These are phyloP conservation scores for Microcebus griseorufus DNA, from an alignment of 2,113 vertebrate species.

Conservation along the genomic window DNA sequence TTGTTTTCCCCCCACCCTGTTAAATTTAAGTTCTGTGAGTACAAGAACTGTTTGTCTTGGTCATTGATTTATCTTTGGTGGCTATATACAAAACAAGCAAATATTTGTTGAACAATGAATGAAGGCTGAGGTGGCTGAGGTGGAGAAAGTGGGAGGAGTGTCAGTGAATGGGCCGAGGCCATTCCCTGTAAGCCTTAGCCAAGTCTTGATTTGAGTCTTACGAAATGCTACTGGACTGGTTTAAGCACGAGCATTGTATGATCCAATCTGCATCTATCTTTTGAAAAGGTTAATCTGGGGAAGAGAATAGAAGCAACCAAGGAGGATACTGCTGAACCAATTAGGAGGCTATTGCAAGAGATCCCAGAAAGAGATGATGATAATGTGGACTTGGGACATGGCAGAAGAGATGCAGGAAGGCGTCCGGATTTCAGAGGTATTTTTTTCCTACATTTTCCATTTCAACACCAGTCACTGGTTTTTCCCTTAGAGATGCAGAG, in stretches of 20 bases:
- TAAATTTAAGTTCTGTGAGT: not conserved
- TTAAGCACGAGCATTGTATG: not conserved
- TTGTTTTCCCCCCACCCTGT: not conserved
- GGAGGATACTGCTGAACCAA: not conserved
- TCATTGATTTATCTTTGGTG: not conserved
- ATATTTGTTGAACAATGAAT: not conserved
- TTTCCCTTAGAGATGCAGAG: not conserved
- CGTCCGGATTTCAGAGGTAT: constrained; percentile 30
- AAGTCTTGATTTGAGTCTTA: not conserved
- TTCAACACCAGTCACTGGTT: not conserved
- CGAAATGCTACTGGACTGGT: not conserved
- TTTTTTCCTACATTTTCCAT: not conserved
- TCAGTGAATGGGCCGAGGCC: not conserved
- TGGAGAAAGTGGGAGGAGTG: not conserved
- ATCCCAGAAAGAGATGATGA: not conserved
- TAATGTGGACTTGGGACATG: not conserved
- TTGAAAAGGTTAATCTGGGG: constrained; percentile 20
- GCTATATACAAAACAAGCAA: not conserved
- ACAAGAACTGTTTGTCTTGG: not conserved
- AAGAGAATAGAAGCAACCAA: not conserved
- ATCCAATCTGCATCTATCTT: constrained; percentile 29
- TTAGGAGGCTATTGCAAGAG: not conserved
- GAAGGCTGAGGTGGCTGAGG: not conserved
- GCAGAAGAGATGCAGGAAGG: not conserved
- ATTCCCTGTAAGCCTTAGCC: not conserved